phyloP scores from a whole-genome alignment of 92 coral and sea anemone genomes.

The Zoanthus sociatus region DNA sequence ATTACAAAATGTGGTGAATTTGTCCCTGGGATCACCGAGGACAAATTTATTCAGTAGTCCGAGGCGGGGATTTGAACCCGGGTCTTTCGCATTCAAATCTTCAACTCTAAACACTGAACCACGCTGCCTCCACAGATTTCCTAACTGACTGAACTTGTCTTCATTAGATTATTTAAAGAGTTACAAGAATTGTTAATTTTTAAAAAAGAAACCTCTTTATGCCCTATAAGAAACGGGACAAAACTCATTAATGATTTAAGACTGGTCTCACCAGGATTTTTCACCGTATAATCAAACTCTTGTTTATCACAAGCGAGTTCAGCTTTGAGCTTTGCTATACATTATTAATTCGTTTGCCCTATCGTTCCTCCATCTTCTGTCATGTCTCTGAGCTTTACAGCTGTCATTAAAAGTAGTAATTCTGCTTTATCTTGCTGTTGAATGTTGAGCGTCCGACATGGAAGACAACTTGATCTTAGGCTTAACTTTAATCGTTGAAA shows the following conservation, averaged over 20 bases:
- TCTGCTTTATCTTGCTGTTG: background rate
- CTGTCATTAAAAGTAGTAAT: background rate
- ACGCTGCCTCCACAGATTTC: too few species aligned
- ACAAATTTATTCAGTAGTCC: too few species aligned
- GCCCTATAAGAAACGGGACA: background rate
- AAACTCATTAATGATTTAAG: conserved; percentile 32
- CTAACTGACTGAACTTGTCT: too few species aligned
- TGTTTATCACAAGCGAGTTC: conserved; percentile 17
- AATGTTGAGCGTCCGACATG: background rate
- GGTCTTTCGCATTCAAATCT: too few species aligned
- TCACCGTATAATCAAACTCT: conserved; percentile 7
- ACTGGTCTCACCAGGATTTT: background rate
- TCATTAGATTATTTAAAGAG: too few species aligned
- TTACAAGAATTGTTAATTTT: too few species aligned
- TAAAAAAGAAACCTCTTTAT: too few species aligned
- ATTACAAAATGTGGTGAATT: too few species aligned
- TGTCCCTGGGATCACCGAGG: too few species aligned
- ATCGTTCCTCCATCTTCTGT: conserved; percentile 36
- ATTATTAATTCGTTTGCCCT: conserved; percentile 34
- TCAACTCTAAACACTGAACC: too few species aligned
- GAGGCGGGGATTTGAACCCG: too few species aligned
- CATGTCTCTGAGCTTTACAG: background rate
- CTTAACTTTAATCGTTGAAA: background rate
- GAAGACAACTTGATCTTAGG: background rate
- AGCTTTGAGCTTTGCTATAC: conserved; percentile 14